Conservation (phyloP, 2,113 vertebrate genomes). For the Pluvialis apricaria region DNA sequence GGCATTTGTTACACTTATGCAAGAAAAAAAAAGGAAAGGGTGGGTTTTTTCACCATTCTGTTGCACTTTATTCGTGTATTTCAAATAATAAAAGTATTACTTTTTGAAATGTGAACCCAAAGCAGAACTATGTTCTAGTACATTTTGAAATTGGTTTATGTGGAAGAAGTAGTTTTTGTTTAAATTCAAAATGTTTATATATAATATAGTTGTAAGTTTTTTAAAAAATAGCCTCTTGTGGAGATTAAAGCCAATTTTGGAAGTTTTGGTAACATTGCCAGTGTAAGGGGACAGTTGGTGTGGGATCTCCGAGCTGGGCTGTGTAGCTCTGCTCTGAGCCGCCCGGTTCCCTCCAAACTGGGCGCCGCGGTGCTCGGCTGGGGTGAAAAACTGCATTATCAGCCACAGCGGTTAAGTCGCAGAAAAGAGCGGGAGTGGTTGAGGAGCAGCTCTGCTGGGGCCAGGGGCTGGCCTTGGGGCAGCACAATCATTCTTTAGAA, state of each 20-base stretch:
- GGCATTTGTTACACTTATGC: background rate
- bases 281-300: accelerated
- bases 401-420: background rate
- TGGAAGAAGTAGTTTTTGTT: background rate
- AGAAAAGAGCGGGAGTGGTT: accelerated
- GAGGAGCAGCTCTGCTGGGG: background rate
- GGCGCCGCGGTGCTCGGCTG: accelerated
- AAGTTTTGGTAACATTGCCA: accelerated
- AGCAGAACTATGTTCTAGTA: too few species aligned
- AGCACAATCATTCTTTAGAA: background rate
- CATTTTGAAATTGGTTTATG: background rate
- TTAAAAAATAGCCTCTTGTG: background rate
- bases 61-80: background rate
- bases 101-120: background rate
- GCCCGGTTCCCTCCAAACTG: background rate
- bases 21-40: background rate
- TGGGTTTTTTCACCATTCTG: background rate
- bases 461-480: too few species aligned
- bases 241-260: accelerated
- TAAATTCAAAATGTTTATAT: too few species aligned
- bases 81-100: background rate
- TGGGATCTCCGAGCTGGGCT: accelerated
- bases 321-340: background rate
- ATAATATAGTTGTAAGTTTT: background rate
- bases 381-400: accelerated